Evolutionary conservation across 2,797 vertebrate genomes (phyloP).

Genomic region (Phylloscopus collybita): DNA sequence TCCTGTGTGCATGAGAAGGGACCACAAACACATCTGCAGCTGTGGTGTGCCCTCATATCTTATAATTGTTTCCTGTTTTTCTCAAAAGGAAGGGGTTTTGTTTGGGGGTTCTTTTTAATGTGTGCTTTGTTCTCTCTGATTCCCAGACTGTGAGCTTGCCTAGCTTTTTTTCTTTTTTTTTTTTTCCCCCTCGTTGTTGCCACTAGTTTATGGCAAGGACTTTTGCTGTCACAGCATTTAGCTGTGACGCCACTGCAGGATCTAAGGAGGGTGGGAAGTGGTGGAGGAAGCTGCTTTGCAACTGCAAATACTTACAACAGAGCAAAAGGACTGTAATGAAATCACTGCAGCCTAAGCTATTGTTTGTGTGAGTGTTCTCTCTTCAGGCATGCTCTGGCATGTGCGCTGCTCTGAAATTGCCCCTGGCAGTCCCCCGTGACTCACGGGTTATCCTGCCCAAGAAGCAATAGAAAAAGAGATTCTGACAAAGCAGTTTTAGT

Average conservation of each 20-base stretch:
- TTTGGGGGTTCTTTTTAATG: background rate
- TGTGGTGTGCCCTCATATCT: background rate
- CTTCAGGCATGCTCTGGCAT: background rate
- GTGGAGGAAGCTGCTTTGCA: slow-evolving; percentile 28
- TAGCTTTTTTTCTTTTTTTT: background rate
- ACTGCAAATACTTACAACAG: background rate
- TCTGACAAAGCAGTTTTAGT: slow-evolving; percentile 44
- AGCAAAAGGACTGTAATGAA: background rate
- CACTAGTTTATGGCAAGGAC: background rate
- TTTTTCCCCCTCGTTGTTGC: background rate
- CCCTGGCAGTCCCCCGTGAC: background rate
- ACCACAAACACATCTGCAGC: slow-evolving; percentile 19
- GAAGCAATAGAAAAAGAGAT: background rate
- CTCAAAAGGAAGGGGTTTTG: background rate
- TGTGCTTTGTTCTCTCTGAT: background rate
- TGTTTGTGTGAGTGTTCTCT: slow-evolving; percentile 22
- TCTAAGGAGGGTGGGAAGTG: background rate
- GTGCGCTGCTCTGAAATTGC: background rate
- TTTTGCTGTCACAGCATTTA: slow-evolving; percentile 50
- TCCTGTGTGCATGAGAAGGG: background rate
- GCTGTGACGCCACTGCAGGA: slow-evolving; percentile 1
- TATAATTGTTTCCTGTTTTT: slow-evolving; percentile 55
- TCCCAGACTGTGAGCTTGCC: background rate
- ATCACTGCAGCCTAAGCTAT: background rate
- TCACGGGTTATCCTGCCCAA: background rate